Percentiles rank a stretch among this genome's conserved stretches.
phyloP scores from a whole-genome alignment of 2,888 invertebrate species.

The Cataglyphis rosenhaueri region DNA sequence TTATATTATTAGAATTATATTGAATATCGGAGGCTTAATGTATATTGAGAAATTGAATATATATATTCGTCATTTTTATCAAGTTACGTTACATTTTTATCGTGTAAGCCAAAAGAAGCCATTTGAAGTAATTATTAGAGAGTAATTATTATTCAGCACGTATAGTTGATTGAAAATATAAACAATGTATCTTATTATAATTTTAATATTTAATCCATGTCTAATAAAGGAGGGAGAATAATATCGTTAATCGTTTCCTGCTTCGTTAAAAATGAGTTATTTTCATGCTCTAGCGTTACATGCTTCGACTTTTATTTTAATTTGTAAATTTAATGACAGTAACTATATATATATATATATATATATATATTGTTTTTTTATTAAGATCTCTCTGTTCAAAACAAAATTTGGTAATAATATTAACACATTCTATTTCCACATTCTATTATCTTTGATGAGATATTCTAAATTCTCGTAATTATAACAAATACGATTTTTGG shows the following conservation, averaged over 20 bases:
- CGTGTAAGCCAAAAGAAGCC: neutral
- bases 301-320: neutral
- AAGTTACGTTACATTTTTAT: slow-evolving; percentile 13
- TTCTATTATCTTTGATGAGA: neutral
- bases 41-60: slow-evolving; percentile 14
- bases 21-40: neutral
- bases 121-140: neutral
- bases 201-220: neutral
- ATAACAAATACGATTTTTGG: neutral
- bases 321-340: no score
- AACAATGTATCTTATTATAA: neutral
- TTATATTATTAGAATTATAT: slow-evolving; percentile 3
- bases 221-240: neutral
- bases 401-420: neutral
- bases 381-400: neutral
- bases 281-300: neutral
- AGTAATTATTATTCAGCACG: neutral
- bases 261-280: neutral
- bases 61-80: neutral
- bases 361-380: neutral
- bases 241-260: neutral
- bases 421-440: neutral
- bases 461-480: neutral
- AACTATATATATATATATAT: neutral
- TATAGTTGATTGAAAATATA: neutral